Conservation (phyloP, 1,140 invertebrate genomes). For the Zaprionus kolodkinae region DNA sequence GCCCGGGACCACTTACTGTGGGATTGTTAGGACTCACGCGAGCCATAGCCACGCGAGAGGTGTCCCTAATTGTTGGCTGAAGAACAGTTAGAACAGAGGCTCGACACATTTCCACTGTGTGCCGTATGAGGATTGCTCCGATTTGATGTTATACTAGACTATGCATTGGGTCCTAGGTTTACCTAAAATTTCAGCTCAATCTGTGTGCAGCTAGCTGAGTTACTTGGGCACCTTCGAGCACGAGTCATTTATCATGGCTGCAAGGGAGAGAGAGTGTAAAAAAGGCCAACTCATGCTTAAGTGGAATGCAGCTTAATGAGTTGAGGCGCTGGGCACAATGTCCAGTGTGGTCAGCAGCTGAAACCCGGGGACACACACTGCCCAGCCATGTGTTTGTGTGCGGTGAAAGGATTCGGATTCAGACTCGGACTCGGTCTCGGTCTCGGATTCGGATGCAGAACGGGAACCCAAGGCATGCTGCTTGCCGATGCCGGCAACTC, state of each 20-base stretch:
- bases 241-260: conserved; percentile 56
- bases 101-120: background rate
- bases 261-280: conserved; percentile 10
- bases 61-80: conserved; percentile 54
- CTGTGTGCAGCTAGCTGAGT: conserved; percentile 19
- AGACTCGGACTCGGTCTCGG: no score
- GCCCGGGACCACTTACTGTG: conserved; percentile 66
- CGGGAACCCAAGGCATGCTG: conserved; percentile 1
- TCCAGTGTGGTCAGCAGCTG: conserved; percentile 78
- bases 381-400: conserved; percentile 34
- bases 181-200: conserved; percentile 16
- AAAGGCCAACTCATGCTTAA: conserved; percentile 75
- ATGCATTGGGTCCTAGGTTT: background rate
- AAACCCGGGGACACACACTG: conserved; percentile 47
- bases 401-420: conserved; percentile 54
- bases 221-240: conserved; percentile 15
- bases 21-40: conserved; percentile 64
- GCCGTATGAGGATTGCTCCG: conserved; percentile 9
- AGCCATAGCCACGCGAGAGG: conserved; percentile 50
- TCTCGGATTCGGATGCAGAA: conserved; percentile 15
- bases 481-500: conserved; percentile 12
- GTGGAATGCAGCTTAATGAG: conserved; percentile 73
- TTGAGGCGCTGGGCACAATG: conserved; percentile 26
- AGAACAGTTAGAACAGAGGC: conserved; percentile 1
- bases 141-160: conserved; percentile 7